Percentiles rank a stretch among this genome's conserved stretches.
These are phyloP conservation scores for Dinocampus coccinellae DNA, from an alignment of 2,888 invertebrate species.

Conservation along the genomic window DNA sequence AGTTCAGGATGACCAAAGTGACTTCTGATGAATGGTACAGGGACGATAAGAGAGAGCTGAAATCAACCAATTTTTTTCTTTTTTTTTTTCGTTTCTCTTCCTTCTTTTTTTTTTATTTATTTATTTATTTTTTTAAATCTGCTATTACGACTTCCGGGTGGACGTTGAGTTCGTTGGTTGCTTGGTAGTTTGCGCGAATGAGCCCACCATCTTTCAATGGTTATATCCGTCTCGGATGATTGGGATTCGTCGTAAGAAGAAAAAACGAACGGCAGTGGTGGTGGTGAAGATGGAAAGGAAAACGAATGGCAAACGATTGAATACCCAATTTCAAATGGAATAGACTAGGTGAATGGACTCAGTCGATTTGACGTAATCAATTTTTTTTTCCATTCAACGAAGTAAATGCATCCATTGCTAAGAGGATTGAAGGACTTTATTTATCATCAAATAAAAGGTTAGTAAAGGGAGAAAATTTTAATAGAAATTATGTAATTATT, in stretches of 20 bases:
- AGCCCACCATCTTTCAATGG: not conserved
- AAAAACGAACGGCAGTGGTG: not conserved
- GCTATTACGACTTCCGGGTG: not conserved
- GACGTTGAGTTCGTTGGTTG: not conserved
- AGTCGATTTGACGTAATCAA: not conserved
- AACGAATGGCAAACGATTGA: not conserved
- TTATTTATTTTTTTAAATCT: not conserved
- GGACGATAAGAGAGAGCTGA: constrained; percentile 2
- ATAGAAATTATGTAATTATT: no score
- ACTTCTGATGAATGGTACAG: constrained; percentile 15
- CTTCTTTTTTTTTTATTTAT: not conserved
- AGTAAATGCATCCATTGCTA: not conserved
- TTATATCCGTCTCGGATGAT: not conserved
- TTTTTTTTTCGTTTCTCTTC: not conserved
- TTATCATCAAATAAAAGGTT: not conserved
- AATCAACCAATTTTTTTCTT: not conserved
- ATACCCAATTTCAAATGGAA: not conserved
- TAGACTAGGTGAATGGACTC: not conserved
- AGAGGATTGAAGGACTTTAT: constrained; percentile 1
- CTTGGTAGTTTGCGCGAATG: not conserved
- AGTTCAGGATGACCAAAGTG: not conserved
- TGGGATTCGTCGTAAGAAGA: not conserved
- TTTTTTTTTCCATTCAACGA: not conserved
- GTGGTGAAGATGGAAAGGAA: not conserved
- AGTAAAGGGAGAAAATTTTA: no score